Evolutionary conservation across 2,888 invertebrate species (phyloP).

Genomic region (Drosophila basisetae): DNA sequence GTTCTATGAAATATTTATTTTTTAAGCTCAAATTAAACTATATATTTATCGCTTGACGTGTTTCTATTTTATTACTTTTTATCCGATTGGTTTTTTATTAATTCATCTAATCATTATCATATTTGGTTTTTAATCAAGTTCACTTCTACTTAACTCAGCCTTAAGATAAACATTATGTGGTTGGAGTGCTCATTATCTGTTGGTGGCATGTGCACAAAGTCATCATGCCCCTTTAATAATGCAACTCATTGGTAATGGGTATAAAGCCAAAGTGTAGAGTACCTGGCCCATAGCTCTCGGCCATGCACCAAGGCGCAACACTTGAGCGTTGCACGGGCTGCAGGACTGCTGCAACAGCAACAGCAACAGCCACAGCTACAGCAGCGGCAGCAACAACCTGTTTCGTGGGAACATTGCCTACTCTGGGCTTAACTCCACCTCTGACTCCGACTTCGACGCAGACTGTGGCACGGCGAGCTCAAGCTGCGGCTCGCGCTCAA

Average conservation of each 20-base stretch:
- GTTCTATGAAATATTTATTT: background rate
- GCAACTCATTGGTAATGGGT: background rate
- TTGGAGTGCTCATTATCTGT: background rate
- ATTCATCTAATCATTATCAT: background rate
- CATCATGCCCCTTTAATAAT: background rate
- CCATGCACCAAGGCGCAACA: conserved; percentile 78
- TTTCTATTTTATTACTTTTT: background rate
- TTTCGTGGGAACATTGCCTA: conserved; percentile 85
- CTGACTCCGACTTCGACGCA: conserved; percentile 48
- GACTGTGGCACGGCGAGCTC: conserved; percentile 26
- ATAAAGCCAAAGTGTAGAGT: conserved; percentile 59
- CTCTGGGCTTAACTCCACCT: conserved; percentile 70
- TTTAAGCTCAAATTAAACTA: background rate
- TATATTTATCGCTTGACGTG: background rate
- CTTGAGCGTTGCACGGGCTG: conserved; percentile 59
- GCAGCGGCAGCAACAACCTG: conserved; percentile 78
- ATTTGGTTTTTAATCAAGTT: background rate
- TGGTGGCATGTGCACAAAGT: background rate
- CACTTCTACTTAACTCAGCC: background rate
- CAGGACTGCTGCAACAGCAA: conserved; percentile 40
- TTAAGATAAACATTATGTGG: background rate
- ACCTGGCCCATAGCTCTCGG: conserved; percentile 80
- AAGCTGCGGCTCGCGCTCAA: conserved; percentile 47
- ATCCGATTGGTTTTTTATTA: background rate
- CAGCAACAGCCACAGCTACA: conserved; percentile 20